These are phyloP conservation scores for Polymixis lichenea DNA, from an alignment of 2,888 invertebrate genomes.

Conservation along the genomic window DNA sequence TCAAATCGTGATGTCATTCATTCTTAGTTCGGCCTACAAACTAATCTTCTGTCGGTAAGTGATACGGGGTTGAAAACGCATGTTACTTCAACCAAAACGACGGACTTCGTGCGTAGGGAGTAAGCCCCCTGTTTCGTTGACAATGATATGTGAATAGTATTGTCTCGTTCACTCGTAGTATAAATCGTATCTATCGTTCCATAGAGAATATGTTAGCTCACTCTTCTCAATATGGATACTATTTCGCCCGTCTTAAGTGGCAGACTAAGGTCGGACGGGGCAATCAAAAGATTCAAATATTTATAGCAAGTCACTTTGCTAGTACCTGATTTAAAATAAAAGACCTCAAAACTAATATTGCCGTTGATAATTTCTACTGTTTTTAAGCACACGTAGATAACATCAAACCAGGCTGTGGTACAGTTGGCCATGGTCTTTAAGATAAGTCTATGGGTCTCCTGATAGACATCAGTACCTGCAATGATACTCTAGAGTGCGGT, in stretches of 20 bases:
- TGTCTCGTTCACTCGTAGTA: too few species aligned
- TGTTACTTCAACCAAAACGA: too few species aligned
- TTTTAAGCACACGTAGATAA: neutral
- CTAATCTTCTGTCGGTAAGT: too few species aligned
- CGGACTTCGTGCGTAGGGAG: too few species aligned
- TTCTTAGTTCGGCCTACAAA: too few species aligned
- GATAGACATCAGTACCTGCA: neutral
- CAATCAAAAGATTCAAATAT: neutral
- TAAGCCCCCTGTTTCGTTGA: too few species aligned
- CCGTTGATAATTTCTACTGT: neutral
- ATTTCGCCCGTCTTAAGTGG: too few species aligned
- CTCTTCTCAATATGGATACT: neutral
- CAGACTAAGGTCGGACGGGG: too few species aligned
- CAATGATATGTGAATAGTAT: neutral
- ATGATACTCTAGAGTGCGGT: slow-evolving; percentile 8
- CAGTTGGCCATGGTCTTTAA: too few species aligned
- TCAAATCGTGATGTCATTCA: too few species aligned
- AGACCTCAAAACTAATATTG: neutral
- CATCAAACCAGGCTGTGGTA: neutral
- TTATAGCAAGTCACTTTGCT: neutral
- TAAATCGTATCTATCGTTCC: neutral
- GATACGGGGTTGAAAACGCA: too few species aligned
- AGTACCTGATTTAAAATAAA: neutral
- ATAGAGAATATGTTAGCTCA: neutral
- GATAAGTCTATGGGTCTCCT: slow-evolving; percentile 15